These are phyloP conservation scores for Tragopan temminckii DNA, from an alignment of 2,797 vertebrate species.

Conservation along the genomic window DNA sequence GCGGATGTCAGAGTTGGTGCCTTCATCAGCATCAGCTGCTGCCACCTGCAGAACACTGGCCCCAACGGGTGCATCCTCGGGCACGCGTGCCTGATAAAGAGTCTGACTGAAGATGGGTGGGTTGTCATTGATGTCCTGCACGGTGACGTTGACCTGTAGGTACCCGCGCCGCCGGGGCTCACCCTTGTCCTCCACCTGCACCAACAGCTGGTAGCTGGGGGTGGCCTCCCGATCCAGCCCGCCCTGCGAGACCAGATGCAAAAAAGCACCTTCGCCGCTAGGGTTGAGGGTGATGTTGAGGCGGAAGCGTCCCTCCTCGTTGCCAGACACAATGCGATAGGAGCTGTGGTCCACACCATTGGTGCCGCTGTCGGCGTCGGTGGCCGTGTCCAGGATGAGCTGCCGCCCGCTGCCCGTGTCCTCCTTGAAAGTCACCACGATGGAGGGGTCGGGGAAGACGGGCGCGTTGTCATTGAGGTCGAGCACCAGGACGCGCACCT, in stretches of 20 bases:
- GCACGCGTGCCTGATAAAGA: conserved; percentile 91
- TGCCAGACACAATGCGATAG: conserved; percentile 93
- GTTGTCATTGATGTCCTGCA: conserved; percentile 98
- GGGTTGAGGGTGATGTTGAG: conserved; percentile 98
- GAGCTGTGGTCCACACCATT: conserved; percentile 97
- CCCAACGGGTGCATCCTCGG: conserved; percentile 92
- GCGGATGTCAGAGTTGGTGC: conserved; percentile 92
- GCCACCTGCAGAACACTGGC: conserved; percentile 91
- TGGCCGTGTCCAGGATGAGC: conserved; percentile 97
- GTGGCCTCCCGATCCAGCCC: conserved; percentile 93
- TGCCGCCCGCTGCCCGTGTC: conserved; percentile 96
- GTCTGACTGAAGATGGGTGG: conserved; percentile 91
- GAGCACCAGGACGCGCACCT: conserved; percentile 93
- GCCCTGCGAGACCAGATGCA: conserved; percentile 94
- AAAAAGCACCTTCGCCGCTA: conserved; percentile 96
- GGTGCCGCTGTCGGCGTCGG: conserved; percentile 93
- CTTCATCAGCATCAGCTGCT: conserved; percentile 93
- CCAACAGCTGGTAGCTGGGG: conserved; percentile 91
- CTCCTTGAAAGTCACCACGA: conserved; percentile 96
- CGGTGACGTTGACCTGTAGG: conserved; percentile 95
- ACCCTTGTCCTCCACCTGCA: conserved; percentile 97
- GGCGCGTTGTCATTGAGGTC: conserved; percentile 98
- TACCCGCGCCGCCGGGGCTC: conserved; percentile 92
- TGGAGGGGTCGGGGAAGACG: conserved; percentile 93
- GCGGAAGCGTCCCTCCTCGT: conserved; percentile 92